These are phyloP conservation scores for Campoletis sonorensis DNA, from an alignment of 1,140 invertebrate genomes.

Conservation along the genomic window DNA sequence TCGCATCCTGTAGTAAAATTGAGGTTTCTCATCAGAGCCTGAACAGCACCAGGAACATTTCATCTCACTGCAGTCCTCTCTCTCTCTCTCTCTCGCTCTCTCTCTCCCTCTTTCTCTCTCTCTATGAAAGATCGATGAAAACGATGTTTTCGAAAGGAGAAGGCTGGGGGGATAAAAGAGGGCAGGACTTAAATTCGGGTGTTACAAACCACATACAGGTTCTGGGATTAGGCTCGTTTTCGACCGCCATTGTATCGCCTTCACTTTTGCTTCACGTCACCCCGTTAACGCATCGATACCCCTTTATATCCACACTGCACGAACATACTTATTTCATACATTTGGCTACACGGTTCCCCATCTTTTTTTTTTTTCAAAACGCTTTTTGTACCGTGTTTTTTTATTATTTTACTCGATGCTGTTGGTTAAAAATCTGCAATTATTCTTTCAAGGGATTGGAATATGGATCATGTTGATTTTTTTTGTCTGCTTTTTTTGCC, in stretches of 20 bases:
- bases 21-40: slow-evolving; percentile 6
- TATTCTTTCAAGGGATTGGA: too few species aligned
- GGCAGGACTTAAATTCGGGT: slow-evolving; percentile 47
- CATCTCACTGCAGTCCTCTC: neutral
- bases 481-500: too few species aligned
- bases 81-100: neutral
- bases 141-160: neutral
- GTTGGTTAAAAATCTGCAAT: too few species aligned
- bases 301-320: slow-evolving; percentile 37
- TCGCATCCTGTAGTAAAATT: neutral
- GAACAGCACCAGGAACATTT: slow-evolving; percentile 11
- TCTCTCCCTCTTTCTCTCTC: too few species aligned
- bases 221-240: slow-evolving; percentile 52
- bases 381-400: neutral
- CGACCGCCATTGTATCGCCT: slow-evolving; percentile 55
- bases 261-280: slow-evolving; percentile 49
- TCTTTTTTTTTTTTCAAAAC: neutral
- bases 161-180: slow-evolving; percentile 28
- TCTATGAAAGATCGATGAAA: slow-evolving; percentile 32
- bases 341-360: neutral
- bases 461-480: too few species aligned
- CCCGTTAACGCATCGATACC: slow-evolving; percentile 44
- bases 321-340: slow-evolving; percentile 33
- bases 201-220: slow-evolving; percentile 56
- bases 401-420: too few species aligned